Percentiles rank a stretch among this genome's conserved stretches.
phyloP scores from a whole-genome alignment of 2,888 invertebrate genomes.

The Xiphydria camelus region DNA sequence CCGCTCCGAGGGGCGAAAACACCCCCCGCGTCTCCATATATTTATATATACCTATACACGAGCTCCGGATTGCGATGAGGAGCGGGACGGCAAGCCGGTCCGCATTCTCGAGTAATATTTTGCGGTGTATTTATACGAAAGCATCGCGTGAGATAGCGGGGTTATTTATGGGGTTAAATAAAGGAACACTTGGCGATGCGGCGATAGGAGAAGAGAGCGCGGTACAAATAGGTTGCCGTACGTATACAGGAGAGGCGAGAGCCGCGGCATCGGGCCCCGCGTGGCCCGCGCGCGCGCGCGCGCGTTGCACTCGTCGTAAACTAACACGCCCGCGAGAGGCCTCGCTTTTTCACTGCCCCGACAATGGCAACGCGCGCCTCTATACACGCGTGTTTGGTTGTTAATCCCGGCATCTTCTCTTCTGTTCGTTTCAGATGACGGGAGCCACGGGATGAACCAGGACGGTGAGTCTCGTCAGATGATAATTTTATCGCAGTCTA shows the following conservation, averaged over 20 bases:
- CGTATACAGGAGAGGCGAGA: no score
- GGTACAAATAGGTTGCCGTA: constrained; percentile 49
- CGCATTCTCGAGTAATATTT: constrained; percentile 31
- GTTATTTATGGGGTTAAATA: constrained; percentile 55
- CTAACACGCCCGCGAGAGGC: constrained; percentile 32
- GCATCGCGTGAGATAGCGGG: constrained; percentile 46
- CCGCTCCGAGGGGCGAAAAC: no score
- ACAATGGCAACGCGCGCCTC: constrained; percentile 1
- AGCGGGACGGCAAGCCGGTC: background rate
- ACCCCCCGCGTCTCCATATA: no score
- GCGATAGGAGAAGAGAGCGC: constrained; percentile 35
- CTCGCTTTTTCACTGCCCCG: constrained; percentile 17
- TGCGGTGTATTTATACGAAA: constrained; percentile 25
- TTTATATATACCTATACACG: background rate
- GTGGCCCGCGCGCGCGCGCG: constrained; percentile 17
- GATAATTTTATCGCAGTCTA: no score
- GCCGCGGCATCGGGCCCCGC: constrained; percentile 30
- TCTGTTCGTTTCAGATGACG: constrained; percentile 45
- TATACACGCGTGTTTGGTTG: constrained; percentile 1
- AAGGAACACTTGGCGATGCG: constrained; percentile 49
- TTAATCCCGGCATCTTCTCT: constrained; percentile 17
- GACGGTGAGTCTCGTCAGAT: constrained; percentile 53
- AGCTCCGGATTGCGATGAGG: no score
- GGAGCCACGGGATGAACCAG: constrained; percentile 53
- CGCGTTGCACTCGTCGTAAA: constrained; percentile 40